A percentile compares a stretch with the other conserved stretches of the same genome.
These are phyloP conservation scores for Leptothorax acervorum DNA, from an alignment of 2,888 invertebrate species.

Conservation along the genomic window DNA sequence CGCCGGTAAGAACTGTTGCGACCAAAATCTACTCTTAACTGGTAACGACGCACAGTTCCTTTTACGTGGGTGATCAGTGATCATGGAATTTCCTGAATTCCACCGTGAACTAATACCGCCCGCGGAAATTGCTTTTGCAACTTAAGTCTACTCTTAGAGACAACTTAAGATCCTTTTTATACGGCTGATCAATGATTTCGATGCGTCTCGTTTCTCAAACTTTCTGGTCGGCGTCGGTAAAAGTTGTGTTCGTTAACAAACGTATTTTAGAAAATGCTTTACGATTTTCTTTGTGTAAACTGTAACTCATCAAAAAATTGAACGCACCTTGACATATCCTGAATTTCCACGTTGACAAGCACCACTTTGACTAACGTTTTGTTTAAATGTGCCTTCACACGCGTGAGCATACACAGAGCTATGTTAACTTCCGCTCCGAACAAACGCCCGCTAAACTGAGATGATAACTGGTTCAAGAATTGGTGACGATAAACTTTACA, in stretches of 20 bases:
- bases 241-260: background rate
- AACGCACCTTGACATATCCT: background rate
- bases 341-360: background rate
- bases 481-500: constrained; percentile 39
- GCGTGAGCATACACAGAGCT: constrained; percentile 2
- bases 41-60: background rate
- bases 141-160: background rate
- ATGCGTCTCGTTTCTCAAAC: background rate
- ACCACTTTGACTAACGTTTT: background rate
- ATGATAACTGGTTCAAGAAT: constrained; percentile 23
- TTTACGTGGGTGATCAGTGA: background rate
- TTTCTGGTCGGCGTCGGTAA: background rate
- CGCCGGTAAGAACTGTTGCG: background rate
- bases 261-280: background rate
- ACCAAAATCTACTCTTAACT: background rate
- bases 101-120: background rate
- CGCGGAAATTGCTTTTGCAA: background rate
- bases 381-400: background rate
- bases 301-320: background rate
- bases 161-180: background rate
- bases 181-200: background rate
- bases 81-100: background rate
- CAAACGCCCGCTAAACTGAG: constrained; percentile 11
- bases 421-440: constrained; percentile 20
- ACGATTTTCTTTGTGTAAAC: background rate